phyloP scores from a whole-genome alignment of 2,113 vertebrate species.

The Pogonocichla stellata region DNA sequence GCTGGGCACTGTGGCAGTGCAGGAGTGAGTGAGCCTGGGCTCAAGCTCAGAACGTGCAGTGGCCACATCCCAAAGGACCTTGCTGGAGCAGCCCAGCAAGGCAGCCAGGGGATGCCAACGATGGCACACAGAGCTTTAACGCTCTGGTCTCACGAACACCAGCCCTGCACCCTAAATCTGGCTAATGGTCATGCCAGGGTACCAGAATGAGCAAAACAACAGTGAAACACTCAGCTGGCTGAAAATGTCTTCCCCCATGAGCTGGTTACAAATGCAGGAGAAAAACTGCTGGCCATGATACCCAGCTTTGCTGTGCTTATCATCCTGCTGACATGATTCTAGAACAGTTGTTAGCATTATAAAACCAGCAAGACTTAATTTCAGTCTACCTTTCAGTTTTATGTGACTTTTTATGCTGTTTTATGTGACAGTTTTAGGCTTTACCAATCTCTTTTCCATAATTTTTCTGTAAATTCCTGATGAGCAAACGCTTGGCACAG shows the following conservation, averaged over 20 bases:
- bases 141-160: accelerated
- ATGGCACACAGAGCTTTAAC: accelerated
- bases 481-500: not conserved
- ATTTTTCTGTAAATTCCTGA: conserved; percentile 13
- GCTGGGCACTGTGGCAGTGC: not conserved
- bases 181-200: accelerated
- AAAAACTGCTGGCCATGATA: not conserved
- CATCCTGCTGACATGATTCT: accelerated
- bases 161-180: not conserved
- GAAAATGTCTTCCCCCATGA: not conserved
- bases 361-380: conserved; percentile 10
- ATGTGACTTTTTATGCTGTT: conserved; percentile 1
- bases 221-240: not conserved
- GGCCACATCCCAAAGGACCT: not conserved
- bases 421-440: not conserved
- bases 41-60: accelerated
- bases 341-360: not conserved
- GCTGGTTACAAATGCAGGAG: not conserved
- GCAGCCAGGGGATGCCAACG: accelerated
- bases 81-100: not conserved
- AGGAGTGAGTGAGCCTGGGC: not conserved
- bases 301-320: not conserved
- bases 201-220: not conserved
- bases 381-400: conserved; percentile 13
- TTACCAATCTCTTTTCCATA: not conserved